phyloP scores from a whole-genome alignment of 2,797 vertebrate genomes.

The Pseudochaenichthys georgianus region DNA sequence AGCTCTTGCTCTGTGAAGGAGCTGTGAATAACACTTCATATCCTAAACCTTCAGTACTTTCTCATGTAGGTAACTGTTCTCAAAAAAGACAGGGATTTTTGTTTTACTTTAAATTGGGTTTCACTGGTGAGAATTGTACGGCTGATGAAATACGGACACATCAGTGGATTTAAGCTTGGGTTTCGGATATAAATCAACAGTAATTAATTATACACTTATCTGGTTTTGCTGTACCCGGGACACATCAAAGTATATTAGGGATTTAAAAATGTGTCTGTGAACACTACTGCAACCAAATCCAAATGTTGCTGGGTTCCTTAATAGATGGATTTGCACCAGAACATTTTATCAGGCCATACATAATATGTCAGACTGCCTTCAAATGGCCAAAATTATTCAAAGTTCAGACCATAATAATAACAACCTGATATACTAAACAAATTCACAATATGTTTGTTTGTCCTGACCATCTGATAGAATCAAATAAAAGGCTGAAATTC shows the following conservation, averaged over 20 bases:
- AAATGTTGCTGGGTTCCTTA: not conserved
- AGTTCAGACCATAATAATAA: not conserved
- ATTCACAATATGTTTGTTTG: not conserved
- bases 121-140: not conserved
- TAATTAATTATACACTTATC: conserved; percentile 13
- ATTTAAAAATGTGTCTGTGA: not conserved
- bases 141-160: not conserved
- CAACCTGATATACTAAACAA: not conserved
- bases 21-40: conserved; percentile 15
- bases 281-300: not conserved
- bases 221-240: not conserved
- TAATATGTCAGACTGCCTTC: not conserved
- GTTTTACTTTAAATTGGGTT: not conserved
- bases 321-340: not conserved
- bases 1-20: conserved; percentile 27
- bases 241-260: not conserved
- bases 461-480: too few species aligned
- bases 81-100: conserved; percentile 9
- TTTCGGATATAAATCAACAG: conserved; percentile 15
- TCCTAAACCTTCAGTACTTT: not conserved
- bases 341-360: not conserved
- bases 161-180: not conserved
- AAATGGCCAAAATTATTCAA: not conserved
- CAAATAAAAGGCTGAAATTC: too few species aligned
- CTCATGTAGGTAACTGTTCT: conserved; percentile 7